Evolutionary conservation across 2,888 invertebrate species (phyloP), one percentile per base, ranked within the genome.

Genomic region (Ceraclea dissimilis): DNA sequence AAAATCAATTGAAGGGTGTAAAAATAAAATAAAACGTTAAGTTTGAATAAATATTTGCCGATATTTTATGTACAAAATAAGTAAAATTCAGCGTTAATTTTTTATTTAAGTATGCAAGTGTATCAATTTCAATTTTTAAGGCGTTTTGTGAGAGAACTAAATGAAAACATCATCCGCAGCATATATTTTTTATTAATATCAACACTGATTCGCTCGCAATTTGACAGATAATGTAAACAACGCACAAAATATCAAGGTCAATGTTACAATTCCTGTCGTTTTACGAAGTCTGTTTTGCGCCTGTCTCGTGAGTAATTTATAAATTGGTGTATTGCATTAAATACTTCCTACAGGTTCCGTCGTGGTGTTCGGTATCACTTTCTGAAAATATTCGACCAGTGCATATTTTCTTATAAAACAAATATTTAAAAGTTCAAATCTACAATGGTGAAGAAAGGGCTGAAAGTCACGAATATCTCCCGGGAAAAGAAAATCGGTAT

Each of bases 391-490:
- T 8, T 39, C 5, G 5, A 8, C 39, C 39, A 4, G 16, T 39
- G 13, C 39, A 16, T 39, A 39, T 13, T n/a, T 16, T 8, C 39
- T 39, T 39, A n/a, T 13, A 8, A 39, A 39, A 39, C 39, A 13
- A n/a, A 31, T 20, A 53, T 54, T 56, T 67, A 67, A 67, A n/a
- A n/a, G n/a, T n/a, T n/a, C n/a, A 26, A 26, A 26, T 6, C 10
- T 26, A 26, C 26, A 26, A 71, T 66, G 63, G 74, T 78, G 75
- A 74, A 84, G 66, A 83, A 79, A 68, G 88, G 88, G 21, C 87
- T 83, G 66, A 88, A 87, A 76, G 83, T 88, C 43, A 85, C 86
- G 1, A 83, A 87, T 67, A 80, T 82, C 2, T 79, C 79, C 63
- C 74, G 86, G 58, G 80, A 79, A 62, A 79, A 83, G 63, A 82